Evolutionary conservation across 2,888 invertebrate genomes (phyloP), one percentile per base, ranked within the genome.

Genomic region (Ochropleura plecta): DNA sequence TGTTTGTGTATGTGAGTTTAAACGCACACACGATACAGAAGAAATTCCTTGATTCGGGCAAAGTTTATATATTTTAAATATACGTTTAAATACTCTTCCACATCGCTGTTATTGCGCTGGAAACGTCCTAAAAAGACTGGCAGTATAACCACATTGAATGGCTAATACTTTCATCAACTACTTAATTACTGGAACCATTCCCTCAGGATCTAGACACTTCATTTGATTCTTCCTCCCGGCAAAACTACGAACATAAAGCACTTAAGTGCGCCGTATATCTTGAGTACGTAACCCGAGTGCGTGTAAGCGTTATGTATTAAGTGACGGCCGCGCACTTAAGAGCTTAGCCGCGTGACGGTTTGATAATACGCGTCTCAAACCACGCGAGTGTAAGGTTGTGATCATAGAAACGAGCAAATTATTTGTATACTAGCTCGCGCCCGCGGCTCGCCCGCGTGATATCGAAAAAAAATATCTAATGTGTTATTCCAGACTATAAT

Each of bases 291-390:
- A 64, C 67, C 64, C 44, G 40, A 73, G 81, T 81, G 64, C 85
- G 77, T 83, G 83, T 81, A 83, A 78, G 74, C 71, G 79, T 49
- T 69, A 9, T 51, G 79, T 79, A 71, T 82, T 82, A 79, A 77
- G 69, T 84, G 83, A 80, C 80, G 77, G 78, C 67, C 71, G 66
- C 67, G 76, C 87, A 89, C 89, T 90, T 88, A 90, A 81, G 79
- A 83, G 90, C 83, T 90, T 84, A 88, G 73, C 64, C 60, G 71
- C 82, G 85, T 87, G 84, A 89, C 78, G 86, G 84, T 79, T 88
- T 86, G 86, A 81, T 88, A 90, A 90, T 90, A 86, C 84, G 80
- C 78, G 67, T 77, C 73, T 78, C 70, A 63, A 48, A 53, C 59
- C 67, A 66, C 70, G 44, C 16, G 44, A 48, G 53, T 51, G 40